phyloP scores from a whole-genome alignment of 2,888 invertebrate genomes.

The Coenonympha glycerion region DNA sequence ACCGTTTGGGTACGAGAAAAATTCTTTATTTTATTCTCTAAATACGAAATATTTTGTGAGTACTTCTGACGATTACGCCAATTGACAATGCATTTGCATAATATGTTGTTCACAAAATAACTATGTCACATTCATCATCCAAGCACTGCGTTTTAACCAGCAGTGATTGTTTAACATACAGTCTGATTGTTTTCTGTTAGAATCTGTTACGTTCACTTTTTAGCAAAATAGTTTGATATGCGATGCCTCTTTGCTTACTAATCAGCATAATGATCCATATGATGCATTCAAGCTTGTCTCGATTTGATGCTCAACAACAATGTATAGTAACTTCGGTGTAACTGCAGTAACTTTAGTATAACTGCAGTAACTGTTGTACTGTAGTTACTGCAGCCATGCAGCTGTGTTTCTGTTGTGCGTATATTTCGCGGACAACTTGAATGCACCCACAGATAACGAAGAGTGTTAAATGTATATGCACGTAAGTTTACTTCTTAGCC shows the following conservation, averaged over 20 bases:
- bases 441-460: slow-evolving; percentile 11
- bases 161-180: slow-evolving; percentile 35
- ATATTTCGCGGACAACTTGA: no score
- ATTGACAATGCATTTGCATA: slow-evolving; percentile 5
- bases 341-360: no score
- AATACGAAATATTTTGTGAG: background rate
- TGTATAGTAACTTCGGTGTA: no score
- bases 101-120: background rate
- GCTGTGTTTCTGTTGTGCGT: no score
- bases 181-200: slow-evolving; percentile 35
- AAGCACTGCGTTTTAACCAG: slow-evolving; percentile 2
- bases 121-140: background rate
- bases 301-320: no score
- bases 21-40: background rate
- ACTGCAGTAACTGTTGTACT: no score
- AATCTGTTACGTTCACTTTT: slow-evolving; percentile 16
- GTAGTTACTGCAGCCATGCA: no score
- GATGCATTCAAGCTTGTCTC: no score
- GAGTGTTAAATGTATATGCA: slow-evolving; percentile 34
- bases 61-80: slow-evolving; percentile 7
- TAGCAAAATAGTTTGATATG: slow-evolving; percentile 16
- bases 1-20: background rate
- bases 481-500: slow-evolving; percentile 47
- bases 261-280: no score
- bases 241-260: slow-evolving; percentile 29